These are phyloP conservation scores for Adoxophyes honmai DNA, from an alignment of 1,140 invertebrate genomes.

Conservation along the genomic window DNA sequence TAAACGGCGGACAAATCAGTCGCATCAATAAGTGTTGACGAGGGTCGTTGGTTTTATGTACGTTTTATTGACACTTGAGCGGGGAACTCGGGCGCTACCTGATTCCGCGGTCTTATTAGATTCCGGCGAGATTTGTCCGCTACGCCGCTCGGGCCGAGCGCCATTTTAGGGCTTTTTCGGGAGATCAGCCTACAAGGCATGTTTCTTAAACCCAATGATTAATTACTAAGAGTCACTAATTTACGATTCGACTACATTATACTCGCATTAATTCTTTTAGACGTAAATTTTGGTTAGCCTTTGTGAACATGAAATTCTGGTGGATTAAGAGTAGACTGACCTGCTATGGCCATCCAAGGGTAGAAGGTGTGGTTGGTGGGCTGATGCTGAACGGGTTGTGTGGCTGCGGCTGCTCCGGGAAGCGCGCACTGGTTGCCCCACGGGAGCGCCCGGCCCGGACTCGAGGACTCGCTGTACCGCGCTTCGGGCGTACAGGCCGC, in stretches of 20 bases:
- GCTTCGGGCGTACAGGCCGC: constrained; percentile 92
- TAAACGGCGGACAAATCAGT: constrained; percentile 58
- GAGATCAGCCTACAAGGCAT: constrained; percentile 18
- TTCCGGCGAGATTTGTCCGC: constrained; percentile 38
- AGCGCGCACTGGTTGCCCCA: constrained; percentile 91
- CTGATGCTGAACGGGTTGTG: constrained; percentile 93
- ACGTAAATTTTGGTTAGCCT: not conserved
- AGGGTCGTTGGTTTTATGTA: constrained; percentile 64
- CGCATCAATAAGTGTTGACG: constrained; percentile 65
- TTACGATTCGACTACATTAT: constrained; percentile 9
- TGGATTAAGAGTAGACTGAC: constrained; percentile 79
- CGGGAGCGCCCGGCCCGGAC: constrained; percentile 78
- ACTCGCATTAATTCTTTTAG: not conserved
- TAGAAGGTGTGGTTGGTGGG: constrained; percentile 95
- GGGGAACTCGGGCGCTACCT: constrained; percentile 37
- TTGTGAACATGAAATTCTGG: not conserved
- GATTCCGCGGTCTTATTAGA: constrained; percentile 49
- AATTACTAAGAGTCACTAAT: constrained; percentile 11
- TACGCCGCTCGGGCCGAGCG: constrained; percentile 20
- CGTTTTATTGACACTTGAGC: constrained; percentile 62
- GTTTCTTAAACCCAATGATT: constrained; percentile 19
- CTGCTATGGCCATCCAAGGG: constrained; percentile 99
- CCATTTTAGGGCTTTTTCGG: constrained; percentile 33
- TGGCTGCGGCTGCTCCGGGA: constrained; percentile 85
- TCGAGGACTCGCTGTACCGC: constrained; percentile 87